Base-by-base conservation (phyloP, 2,888 invertebrate genomes). In the Drosophila anomalipes region DNA sequence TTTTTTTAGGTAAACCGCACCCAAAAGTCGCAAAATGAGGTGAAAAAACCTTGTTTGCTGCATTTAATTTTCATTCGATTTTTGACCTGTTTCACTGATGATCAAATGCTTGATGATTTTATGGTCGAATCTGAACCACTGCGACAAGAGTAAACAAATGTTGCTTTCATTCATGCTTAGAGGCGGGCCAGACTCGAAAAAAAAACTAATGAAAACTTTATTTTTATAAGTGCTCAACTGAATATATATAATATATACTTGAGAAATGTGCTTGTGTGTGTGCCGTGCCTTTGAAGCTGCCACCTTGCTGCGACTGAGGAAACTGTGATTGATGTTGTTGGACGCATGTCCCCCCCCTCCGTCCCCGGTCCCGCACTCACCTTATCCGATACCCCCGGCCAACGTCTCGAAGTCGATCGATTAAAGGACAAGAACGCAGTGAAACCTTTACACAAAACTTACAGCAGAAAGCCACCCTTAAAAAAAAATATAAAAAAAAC, bases 401-500 rank as follows among this genome's bases (percentile, higher is more conserved):
- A 30, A 3, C 57, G n/a, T 14, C n/a, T 9, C 33, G 39, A 68
- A 80, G 62, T 64, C 77, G 77, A 79, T 79, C 79, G 79, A 79
- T 79, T 80, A 77, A 77, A 81, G 69, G 63, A 76, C 44, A 65
- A 69, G 61, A 61, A 57, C 52, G 51, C 64, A 72, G 53, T 64
- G 52, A 80, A 80, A 79, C 62, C 70, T 79, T 79, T 70, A 65
- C 61, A 37, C 51, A 60, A 68, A 66, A 70, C 70, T 70, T 70
- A 60, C 70, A 64, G 44, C 44, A 44, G 54, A 69, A 77, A 86
- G 69, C 79, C 77, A 88, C 89, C 84, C 89, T 83, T 83, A 88
- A 81, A 70, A 74, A 70, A 63, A 54, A 51, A 53, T 16, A n/a
- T 1, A 47, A 22, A 61, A 61, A 65, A 28, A 52, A n/a, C 10